Evolutionary conservation across 2,113 vertebrate species (phyloP).

Genomic region (Brachyhypopomus occidentalis): DNA sequence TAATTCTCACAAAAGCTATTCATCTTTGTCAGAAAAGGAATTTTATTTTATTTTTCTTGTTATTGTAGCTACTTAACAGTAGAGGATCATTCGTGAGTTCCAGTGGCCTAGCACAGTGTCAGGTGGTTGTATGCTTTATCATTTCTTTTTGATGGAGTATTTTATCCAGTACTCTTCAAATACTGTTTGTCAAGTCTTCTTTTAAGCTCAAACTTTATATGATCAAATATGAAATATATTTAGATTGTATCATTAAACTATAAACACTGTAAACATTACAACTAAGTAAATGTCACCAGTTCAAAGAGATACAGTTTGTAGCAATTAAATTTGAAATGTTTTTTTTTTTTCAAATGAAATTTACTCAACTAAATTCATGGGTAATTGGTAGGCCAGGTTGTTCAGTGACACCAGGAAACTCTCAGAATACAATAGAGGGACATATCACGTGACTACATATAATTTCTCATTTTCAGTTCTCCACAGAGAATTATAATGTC

Average conservation of each 20-base stretch:
- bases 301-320: neutral
- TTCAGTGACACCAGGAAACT: neutral
- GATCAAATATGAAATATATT: no score
- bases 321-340: neutral
- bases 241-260: neutral
- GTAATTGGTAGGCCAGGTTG: neutral
- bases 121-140: no score
- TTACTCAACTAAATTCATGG: conserved; percentile 5
- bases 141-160: no score
- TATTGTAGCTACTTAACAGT: no score
- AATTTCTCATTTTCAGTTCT: conserved; percentile 36
- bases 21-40: no score
- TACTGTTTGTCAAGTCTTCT: neutral
- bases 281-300: conserved; percentile 8
- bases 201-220: neutral
- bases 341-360: conserved; percentile 12
- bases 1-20: no score
- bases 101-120: no score
- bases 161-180: no score
- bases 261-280: neutral
- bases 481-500: conserved; percentile 9
- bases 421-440: neutral
- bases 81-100: no score
- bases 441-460: conserved; percentile 11
- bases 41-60: no score